A percentile compares a stretch with the other conserved stretches of the same genome.
phyloP scores from a whole-genome alignment of 2,113 vertebrate genomes.

The Litocranius walleri region DNA sequence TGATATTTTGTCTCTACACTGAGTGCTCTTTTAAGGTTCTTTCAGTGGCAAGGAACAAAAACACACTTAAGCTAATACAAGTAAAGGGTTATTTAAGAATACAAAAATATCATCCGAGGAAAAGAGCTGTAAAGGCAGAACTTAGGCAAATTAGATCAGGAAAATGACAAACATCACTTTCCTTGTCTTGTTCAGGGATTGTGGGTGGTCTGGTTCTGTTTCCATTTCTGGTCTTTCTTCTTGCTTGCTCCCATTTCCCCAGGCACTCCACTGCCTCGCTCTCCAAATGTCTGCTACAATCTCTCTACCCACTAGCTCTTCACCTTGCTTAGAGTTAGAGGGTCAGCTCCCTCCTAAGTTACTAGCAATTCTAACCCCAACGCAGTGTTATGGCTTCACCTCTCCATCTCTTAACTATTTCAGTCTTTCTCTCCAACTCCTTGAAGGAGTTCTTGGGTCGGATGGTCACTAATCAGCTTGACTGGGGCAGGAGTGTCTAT shows the following conservation, averaged over 20 bases:
- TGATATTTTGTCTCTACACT: background rate
- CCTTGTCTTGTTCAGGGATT: background rate
- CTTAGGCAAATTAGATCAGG: background rate
- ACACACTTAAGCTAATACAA: background rate
- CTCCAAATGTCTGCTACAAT: background rate
- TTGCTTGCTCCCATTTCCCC: background rate
- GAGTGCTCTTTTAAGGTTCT: background rate
- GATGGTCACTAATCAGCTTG: background rate
- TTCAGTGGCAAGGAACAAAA: background rate
- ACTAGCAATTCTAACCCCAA: background rate
- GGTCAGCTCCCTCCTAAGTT: background rate
- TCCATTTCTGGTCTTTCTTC: background rate
- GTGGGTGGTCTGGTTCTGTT: background rate
- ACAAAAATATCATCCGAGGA: background rate
- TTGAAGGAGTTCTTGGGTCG: background rate
- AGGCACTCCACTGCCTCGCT: background rate
- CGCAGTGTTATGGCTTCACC: background rate
- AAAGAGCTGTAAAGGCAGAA: background rate
- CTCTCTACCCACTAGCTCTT: background rate
- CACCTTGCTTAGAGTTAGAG: background rate
- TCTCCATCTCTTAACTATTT: background rate
- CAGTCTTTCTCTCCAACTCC: background rate
- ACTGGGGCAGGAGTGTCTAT: background rate
- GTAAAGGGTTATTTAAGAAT: background rate
- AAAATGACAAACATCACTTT: background rate